A percentile compares a stretch with the other conserved stretches of the same genome.
Evolutionary conservation across 2,797 vertebrate genomes (phyloP).

Genomic region (Euthynnus affinis): DNA sequence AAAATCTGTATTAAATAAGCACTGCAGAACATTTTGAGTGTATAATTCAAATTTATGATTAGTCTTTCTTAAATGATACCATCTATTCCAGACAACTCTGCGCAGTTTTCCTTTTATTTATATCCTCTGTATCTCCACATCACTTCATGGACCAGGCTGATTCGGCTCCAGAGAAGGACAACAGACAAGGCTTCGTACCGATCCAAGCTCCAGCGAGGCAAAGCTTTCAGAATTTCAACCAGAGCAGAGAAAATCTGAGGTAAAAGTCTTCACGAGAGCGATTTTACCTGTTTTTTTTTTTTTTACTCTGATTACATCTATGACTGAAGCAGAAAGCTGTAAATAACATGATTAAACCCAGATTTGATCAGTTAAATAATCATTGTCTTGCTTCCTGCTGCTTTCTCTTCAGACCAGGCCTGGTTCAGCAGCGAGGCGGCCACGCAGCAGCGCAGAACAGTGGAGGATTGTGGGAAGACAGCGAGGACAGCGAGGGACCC

Average conservation of each 20-base stretch:
- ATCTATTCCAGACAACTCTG: background rate
- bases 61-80: background rate
- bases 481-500: conserved; percentile 87
- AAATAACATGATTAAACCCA: background rate
- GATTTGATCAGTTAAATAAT: background rate
- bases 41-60: background rate
- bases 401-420: conserved; percentile 50
- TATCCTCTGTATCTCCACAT: background rate
- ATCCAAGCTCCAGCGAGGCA: conserved; percentile 69
- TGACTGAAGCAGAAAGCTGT: too few relatives aligned
- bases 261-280: conserved; percentile 34
- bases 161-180: conserved; percentile 79
- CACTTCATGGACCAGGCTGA: conserved; percentile 64
- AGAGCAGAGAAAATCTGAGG: conserved; percentile 78
- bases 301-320: too few relatives aligned
- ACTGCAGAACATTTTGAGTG: too few relatives aligned
- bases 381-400: background rate
- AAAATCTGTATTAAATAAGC: too few relatives aligned
- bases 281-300: too few relatives aligned
- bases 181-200: conserved; percentile 75
- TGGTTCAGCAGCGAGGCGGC: conserved; percentile 59
- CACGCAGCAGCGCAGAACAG: conserved; percentile 44
- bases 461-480: conserved; percentile 82
- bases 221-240: conserved; percentile 67
- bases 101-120: background rate